Evolutionary conservation across 2,888 invertebrate genomes (phyloP), one percentile per base, ranked within the genome.

Genomic region (Mesorhabditis belari): DNA sequence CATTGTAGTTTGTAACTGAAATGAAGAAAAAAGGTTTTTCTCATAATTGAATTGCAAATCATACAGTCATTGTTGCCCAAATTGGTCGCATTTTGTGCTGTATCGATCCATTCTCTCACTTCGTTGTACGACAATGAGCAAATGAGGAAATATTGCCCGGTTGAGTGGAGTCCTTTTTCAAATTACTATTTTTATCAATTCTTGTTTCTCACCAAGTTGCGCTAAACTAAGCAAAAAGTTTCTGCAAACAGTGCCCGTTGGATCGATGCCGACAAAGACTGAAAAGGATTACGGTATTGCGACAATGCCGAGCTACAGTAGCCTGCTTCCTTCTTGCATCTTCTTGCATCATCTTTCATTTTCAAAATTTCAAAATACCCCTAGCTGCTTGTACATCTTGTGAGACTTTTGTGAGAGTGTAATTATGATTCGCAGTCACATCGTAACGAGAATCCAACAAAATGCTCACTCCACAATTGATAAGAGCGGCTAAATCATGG

Each of bases 81-180:
- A 9, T 17, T 35, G 12, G n/a, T n/a, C 44, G 44, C 44, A 9
- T 17, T n/a, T 9, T 35, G 12, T n/a, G 44, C 12, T n/a, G 12
- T 9, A 35, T 35, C 35, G 25, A 71, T 26, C 71, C 71, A 71
- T 19, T 62, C 35, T 12, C 56, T 56, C 29, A 68, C 65, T 2
- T 23, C 49, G 23, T 57, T 65, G 50, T 67, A 71, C n/a, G 62
- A 28, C 4, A 71, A 52, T 21, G 57, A 71, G 1, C 62, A 63
- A 23, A 71, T 49, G 4, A 71, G 61, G 19, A 66, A 67, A 49
- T 66, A 71, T 28, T 69, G 69, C 17, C 71, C 71, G 3, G 63
- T 52, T 23, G 44, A 9, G 44, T 35, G 44, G 12, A 17, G 12
- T 9, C 44, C 44, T 35, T 17, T 17, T 35, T 9, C 12, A 35